Conservation (phyloP, 2,797 vertebrate genomes). For the Coendou prehensilis region DNA sequence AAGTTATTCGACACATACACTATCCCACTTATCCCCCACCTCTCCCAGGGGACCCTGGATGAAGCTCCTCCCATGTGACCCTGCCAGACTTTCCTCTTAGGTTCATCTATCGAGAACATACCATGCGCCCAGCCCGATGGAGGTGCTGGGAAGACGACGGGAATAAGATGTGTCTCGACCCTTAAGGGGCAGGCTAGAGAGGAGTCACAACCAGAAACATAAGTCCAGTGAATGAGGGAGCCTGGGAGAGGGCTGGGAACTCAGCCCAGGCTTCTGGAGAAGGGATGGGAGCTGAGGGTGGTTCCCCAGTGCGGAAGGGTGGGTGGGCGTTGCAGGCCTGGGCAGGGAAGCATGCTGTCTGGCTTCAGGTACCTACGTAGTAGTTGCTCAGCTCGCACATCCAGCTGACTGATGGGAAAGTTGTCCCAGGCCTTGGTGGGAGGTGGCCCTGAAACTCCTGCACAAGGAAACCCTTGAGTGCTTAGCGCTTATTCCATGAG, state of each 20-base stretch:
- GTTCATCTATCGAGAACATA: background rate
- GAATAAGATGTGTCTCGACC: fast-evolving
- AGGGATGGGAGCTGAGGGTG: background rate
- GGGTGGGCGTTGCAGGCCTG: background rate
- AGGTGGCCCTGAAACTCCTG: background rate
- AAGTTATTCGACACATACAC: background rate
- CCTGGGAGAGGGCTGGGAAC: background rate
- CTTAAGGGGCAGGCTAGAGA: background rate
- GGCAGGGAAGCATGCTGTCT: fast-evolving
- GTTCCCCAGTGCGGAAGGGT: background rate
- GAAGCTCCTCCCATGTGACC: background rate
- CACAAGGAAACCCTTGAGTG: background rate
- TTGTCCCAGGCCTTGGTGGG: too few species aligned
- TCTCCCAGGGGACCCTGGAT: background rate
- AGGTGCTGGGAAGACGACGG: background rate
- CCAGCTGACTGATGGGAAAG: too few species aligned
- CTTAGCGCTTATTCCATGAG: background rate
- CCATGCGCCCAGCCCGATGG: too few species aligned
- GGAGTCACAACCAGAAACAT: background rate
- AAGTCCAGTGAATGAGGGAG: background rate
- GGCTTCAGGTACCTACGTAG: background rate
- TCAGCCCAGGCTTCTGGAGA: background rate
- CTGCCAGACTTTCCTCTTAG: background rate
- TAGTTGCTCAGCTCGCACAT: background rate
- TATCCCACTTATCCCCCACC: too few species aligned